These are phyloP conservation scores for Pao palembangensis DNA, from an alignment of 2,113 vertebrate genomes.

Conservation along the genomic window DNA sequence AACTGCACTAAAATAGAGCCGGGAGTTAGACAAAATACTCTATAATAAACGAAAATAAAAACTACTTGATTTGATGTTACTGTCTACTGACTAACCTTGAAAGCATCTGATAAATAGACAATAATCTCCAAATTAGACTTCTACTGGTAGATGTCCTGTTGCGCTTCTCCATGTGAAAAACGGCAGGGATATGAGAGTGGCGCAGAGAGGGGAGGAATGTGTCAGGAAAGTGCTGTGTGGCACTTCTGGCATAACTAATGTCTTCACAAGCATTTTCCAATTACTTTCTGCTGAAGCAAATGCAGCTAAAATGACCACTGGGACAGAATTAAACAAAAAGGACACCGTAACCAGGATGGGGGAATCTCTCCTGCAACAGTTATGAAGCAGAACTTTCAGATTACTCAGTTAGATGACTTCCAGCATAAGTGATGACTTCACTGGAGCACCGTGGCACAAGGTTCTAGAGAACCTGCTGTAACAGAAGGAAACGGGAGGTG, in stretches of 20 bases:
- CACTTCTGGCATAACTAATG: conserved; percentile 34
- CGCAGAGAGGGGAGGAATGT: conserved; percentile 60
- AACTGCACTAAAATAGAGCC: conserved; percentile 30
- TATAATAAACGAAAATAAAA: conserved; percentile 14
- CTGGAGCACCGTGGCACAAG: background rate
- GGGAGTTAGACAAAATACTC: conserved; percentile 19
- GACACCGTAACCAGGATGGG: conserved; percentile 1
- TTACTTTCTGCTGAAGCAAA: conserved; percentile 25
- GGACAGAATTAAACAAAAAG: conserved; percentile 3
- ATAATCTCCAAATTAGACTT: conserved; percentile 22
- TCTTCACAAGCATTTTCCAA: conserved; percentile 21
- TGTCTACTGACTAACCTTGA: conserved; percentile 1
- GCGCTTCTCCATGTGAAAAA: conserved; percentile 34
- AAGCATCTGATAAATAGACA: background rate
- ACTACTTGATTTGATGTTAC: background rate
- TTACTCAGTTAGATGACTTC: background rate
- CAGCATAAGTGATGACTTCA: background rate
- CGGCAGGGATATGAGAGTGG: conserved; percentile 52
- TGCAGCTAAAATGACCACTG: conserved; percentile 4
- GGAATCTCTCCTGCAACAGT: conserved; percentile 9
- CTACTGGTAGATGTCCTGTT: conserved; percentile 27
- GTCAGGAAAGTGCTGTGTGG: conserved; percentile 52
- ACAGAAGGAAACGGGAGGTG: background rate
- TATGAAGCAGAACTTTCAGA: conserved; percentile 5
- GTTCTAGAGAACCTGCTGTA: background rate